Percentiles rank a stretch among this genome's conserved stretches.
phyloP scores from a whole-genome alignment of 1,140 invertebrate species.

The Musca vetustissima region DNA sequence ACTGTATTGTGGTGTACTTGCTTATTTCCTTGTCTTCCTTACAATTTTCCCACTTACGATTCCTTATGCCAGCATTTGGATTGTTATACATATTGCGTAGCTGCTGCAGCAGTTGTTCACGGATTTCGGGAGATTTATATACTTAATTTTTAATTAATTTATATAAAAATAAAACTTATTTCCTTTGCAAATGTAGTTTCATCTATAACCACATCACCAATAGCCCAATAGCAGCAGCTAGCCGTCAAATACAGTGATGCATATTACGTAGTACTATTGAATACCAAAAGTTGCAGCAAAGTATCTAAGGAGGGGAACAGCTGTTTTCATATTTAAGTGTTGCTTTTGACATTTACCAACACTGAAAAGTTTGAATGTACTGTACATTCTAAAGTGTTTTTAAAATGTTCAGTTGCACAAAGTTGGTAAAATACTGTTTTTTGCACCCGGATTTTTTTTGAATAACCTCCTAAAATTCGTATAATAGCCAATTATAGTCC shows the following conservation, averaged over 20 bases:
- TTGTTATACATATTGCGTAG: constrained; percentile 56
- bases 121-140: background rate
- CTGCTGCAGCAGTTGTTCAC: background rate
- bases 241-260: background rate
- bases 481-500: too few relatives aligned
- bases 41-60: constrained; percentile 57
- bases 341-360: too few relatives aligned
- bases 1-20: constrained; percentile 37
- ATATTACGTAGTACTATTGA: background rate
- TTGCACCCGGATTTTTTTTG: too few relatives aligned
- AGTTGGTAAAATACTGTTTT: too few relatives aligned
- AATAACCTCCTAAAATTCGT: too few relatives aligned
- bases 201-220: constrained; percentile 29
- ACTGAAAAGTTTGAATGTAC: too few relatives aligned
- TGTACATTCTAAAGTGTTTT: too few relatives aligned
- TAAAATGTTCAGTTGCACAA: too few relatives aligned
- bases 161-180: constrained; percentile 4
- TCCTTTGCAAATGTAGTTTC: background rate
- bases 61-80: constrained; percentile 57
- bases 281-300: too few relatives aligned
- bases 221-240: too few relatives aligned
- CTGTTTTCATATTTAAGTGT: too few relatives aligned
- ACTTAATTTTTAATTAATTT: background rate
- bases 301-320: too few relatives aligned
- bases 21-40: constrained; percentile 45